phyloP scores from a whole-genome alignment of 2,113 vertebrate species.

The Chunga burmeisteri region DNA sequence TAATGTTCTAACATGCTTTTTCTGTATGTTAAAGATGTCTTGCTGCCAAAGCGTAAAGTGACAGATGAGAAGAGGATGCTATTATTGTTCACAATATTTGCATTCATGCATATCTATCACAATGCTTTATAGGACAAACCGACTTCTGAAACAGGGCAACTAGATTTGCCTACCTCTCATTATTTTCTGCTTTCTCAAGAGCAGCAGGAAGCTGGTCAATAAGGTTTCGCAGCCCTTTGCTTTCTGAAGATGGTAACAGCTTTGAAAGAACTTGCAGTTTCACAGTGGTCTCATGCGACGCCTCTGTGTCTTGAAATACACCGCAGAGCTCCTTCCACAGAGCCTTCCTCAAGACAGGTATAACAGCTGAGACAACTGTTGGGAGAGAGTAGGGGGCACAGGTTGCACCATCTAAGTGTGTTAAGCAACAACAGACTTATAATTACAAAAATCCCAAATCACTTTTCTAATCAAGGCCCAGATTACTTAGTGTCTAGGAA shows the following conservation, averaged over 20 bases:
- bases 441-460: neutral
- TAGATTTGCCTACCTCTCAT: constrained; percentile 74
- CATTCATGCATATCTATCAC: neutral
- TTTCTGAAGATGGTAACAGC: constrained; percentile 74
- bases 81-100: neutral
- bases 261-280: constrained; percentile 72
- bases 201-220: constrained; percentile 69
- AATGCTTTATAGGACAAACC: neutral
- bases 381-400: neutral
- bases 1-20: neutral
- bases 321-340: constrained; percentile 76
- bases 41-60: neutral
- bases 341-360: constrained; percentile 72
- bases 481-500: neutral
- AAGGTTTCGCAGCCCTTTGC: constrained; percentile 64
- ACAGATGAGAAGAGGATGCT: neutral
- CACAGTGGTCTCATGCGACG: neutral
- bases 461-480: neutral
- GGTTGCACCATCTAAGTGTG: neutral
- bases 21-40: neutral
- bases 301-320: constrained; percentile 44
- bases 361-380: constrained; percentile 76
- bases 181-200: constrained; percentile 70
- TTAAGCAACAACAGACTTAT: neutral
- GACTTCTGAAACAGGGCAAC: neutral